Base-by-base conservation (phyloP, 2,888 invertebrate species). In the Chironomus riparius region DNA sequence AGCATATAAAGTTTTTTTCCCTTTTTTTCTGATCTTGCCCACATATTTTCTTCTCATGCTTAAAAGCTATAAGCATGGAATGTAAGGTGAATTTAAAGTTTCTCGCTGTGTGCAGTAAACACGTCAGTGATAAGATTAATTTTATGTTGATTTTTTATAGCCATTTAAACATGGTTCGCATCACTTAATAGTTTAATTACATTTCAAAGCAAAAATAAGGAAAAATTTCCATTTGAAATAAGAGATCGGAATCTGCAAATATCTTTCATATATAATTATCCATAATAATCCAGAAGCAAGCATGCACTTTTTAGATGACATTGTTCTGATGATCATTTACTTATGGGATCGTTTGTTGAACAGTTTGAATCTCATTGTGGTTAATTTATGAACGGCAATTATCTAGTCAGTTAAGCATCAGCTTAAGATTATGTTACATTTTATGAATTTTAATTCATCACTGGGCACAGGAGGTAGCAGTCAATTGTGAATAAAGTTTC, bases 111-210 rank as follows among this genome's bases (percentile, higher is more conserved):
- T 22, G 21, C 3, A 12, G 15, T 12, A 22, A n/a, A 15, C 21
- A 22, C 24, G 21, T 5, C 50, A 47, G 13, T 13, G 15, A 22
- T n/a, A 56, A 71, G 71, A 50, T 71, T 71, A 50, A 71, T 71
- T 71, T 71, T 18, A 71, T 71, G 71, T 71, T 56, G 48, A 71
- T 71, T 50, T 47, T 71, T 71, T 22, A 56, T 56, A 56, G 56
- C 22, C 21, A 21, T 18, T 65, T 22, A 21, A 38, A 69, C 22
- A 69, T 47, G 69, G 47, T 13, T 47, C 47, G 48, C 50, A 22
- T 71, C 22, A 56, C 28, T 71, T 50, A 71, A 71, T 71, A 71
- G 71, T 71, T 71, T 71, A 71, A 71, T 71, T 71, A 71, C 21
- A 13, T 15, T 50, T 71, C 56, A 22, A 56, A 38, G 38, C 38